Evolutionary conservation across 2,113 vertebrate species (phyloP), one percentile per base, ranked within the genome.

Genomic region (Lophius piscatorius): DNA sequence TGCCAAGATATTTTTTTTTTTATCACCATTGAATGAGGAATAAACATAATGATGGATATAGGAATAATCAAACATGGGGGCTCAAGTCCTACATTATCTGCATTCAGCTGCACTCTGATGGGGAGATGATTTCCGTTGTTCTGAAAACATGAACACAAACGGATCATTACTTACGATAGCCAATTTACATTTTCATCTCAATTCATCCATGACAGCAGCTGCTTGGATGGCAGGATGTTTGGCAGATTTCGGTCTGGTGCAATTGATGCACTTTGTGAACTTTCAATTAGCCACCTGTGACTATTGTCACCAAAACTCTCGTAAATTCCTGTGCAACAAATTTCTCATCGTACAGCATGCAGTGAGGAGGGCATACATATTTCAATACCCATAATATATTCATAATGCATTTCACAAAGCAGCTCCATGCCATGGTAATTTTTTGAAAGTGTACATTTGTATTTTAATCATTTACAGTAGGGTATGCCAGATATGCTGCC

Each of bases 311-410:
- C 16, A 49, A 73, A 71, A 61, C 9, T 16, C 10, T 14, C 20
- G 46, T 34, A 40, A 34, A 71, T 50, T 13, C 48, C 34, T 0
- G 2, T 5, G 20, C 51, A 55, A 56, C 35, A 28, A 3, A 38
- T 36, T 31, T 35, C 3, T 13, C 50, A 28, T 33, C 74, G 38
- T 28, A 45, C 12, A 35, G 10, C 45, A 42, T 16, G 45, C 28
- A 39, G 20, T 6, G 38, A 47, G 23, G 38, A 45, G 26, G 52
- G 45, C 57, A 54, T 84, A 38, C 38, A 80, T 78, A 74, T 75
- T 83, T 61, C 66, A 83, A 38, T 22, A 21, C 21, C 33, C 54
- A 66, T 78, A 72, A 80, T 72, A 50, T 77, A 85, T 86, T 80
- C 35, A 83, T 78, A 46, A 70, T 60, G 23, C 26, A 74, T 78